These are phyloP conservation scores for Helicoverpa assulta DNA, from an alignment of 2,888 invertebrate species.

Conservation along the genomic window DNA sequence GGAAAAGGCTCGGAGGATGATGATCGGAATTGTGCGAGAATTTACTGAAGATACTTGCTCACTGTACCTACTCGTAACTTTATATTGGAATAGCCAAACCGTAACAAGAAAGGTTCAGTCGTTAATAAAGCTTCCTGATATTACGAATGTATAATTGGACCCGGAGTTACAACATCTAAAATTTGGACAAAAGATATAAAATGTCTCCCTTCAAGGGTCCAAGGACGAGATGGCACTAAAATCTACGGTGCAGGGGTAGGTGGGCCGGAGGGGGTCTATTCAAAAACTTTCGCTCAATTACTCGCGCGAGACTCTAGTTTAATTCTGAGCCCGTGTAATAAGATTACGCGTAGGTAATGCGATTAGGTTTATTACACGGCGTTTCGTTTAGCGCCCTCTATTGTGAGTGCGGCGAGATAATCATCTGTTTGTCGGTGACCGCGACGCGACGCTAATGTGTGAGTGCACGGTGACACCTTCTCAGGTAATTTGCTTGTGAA, in stretches of 20 bases:
- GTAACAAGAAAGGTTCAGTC: constrained; percentile 50
- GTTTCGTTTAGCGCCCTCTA: constrained; percentile 60
- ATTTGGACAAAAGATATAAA: constrained; percentile 64
- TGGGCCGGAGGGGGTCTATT: constrained; percentile 45
- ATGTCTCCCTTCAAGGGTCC: constrained; percentile 58
- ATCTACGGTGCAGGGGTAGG: constrained; percentile 42
- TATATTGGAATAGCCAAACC: constrained; percentile 26
- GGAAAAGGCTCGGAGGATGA: too few relatives aligned
- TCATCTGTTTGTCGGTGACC: constrained; percentile 55
- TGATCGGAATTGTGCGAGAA: constrained; percentile 17
- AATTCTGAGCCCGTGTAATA: constrained; percentile 64
- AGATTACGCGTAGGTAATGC: constrained; percentile 65
- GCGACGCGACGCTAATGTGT: constrained; percentile 52
- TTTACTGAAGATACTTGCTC: constrained; percentile 23
- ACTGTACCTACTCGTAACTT: constrained; percentile 15
- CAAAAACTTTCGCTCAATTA: constrained; percentile 69
- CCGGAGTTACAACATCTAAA: constrained; percentile 60
- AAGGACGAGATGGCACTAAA: constrained; percentile 55
- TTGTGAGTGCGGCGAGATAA: constrained; percentile 59
- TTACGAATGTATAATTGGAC: constrained; percentile 60
- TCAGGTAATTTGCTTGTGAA: constrained; percentile 58
- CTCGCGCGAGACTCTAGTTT: constrained; percentile 64
- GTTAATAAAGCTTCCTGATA: constrained; percentile 61
- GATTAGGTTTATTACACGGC: constrained; percentile 60
- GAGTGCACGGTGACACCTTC: constrained; percentile 33